These are phyloP conservation scores for Bovichtus variegatus DNA, from an alignment of 2,797 vertebrate species.

Conservation along the genomic window DNA sequence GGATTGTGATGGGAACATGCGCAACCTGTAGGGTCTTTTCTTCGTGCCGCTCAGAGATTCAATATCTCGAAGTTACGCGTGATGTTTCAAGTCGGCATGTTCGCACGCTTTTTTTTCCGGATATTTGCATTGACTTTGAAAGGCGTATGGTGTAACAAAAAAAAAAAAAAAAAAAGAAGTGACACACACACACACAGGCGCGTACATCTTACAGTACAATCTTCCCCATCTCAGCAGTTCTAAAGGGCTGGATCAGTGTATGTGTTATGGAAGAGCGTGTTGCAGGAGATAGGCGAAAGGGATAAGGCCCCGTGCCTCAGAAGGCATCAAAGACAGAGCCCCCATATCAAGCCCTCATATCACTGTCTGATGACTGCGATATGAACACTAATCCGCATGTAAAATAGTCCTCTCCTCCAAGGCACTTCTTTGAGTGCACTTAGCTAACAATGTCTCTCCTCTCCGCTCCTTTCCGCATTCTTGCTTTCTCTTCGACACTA, in stretches of 20 bases:
- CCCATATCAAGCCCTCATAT: constrained; percentile 73
- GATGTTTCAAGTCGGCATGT: constrained; percentile 10
- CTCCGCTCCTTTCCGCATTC: constrained; percentile 9
- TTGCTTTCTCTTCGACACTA: constrained; percentile 32
- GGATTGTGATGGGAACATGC: constrained; percentile 6
- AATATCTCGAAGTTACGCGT: background rate
- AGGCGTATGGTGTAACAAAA: constrained; percentile 21
- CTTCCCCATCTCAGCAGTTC: constrained; percentile 53
- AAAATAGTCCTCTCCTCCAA: constrained; percentile 79
- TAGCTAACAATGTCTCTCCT: constrained; percentile 46
- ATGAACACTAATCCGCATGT: constrained; percentile 82
- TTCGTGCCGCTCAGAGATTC: background rate
- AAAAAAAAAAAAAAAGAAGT: too few species aligned
- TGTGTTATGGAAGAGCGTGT: constrained; percentile 60
- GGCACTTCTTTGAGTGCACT: constrained; percentile 78
- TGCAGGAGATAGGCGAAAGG: constrained; percentile 74
- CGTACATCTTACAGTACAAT: constrained; percentile 56
- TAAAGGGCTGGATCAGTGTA: constrained; percentile 54
- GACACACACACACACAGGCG: constrained; percentile 20
- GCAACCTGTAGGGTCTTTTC: constrained; percentile 17
- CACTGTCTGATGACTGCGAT: constrained; percentile 77
- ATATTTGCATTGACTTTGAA: constrained; percentile 60
- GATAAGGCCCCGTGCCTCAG: constrained; percentile 80
- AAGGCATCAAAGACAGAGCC: constrained; percentile 78
- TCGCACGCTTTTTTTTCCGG: constrained; percentile 29